A percentile compares a stretch with the other conserved stretches of the same genome.
These are phyloP conservation scores for Poeciliopsis turrubarensis DNA, from an alignment of 2,113 vertebrate species.

Conservation along the genomic window DNA sequence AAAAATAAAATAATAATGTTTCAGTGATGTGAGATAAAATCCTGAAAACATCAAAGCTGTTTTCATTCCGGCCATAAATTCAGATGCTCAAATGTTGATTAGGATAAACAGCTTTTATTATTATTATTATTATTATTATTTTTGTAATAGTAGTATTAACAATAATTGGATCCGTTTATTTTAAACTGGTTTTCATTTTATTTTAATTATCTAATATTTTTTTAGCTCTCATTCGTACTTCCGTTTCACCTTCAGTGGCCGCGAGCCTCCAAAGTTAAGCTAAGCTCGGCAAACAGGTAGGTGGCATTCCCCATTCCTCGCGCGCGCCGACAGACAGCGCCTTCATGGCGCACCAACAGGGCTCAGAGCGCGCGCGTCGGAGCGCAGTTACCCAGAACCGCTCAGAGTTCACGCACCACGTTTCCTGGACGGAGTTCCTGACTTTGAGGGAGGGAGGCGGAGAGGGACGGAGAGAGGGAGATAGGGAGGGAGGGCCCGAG, in stretches of 20 bases:
- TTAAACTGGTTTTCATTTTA: too few species aligned
- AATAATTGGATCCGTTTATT: too few species aligned
- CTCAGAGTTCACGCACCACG: conserved; percentile 71
- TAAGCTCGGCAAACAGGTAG: too few species aligned
- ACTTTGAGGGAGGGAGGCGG: too few species aligned
- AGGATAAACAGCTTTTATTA: neutral
- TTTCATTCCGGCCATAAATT: neutral
- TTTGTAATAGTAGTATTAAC: too few species aligned
- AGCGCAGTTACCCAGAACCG: conserved; percentile 30
- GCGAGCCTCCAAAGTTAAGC: conserved; percentile 9
- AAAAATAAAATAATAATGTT: too few species aligned
- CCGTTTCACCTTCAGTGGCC: neutral
- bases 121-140: too few species aligned
- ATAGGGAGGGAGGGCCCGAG: conserved; percentile 52
- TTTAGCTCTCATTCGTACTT: neutral
- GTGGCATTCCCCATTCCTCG: neutral
- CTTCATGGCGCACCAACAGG: neutral
- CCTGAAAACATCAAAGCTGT: neutral
- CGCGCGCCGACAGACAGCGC: neutral
- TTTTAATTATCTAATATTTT: too few species aligned
- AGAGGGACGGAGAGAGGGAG: conserved; percentile 56
- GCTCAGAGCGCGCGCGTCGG: neutral
- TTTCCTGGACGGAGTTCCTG: conserved; percentile 81
- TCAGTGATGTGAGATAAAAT: neutral
- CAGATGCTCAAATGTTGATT: neutral